Evolutionary conservation across 2,888 invertebrate genomes (phyloP).

Genomic region (Ommatoiulus sabulosus): DNA sequence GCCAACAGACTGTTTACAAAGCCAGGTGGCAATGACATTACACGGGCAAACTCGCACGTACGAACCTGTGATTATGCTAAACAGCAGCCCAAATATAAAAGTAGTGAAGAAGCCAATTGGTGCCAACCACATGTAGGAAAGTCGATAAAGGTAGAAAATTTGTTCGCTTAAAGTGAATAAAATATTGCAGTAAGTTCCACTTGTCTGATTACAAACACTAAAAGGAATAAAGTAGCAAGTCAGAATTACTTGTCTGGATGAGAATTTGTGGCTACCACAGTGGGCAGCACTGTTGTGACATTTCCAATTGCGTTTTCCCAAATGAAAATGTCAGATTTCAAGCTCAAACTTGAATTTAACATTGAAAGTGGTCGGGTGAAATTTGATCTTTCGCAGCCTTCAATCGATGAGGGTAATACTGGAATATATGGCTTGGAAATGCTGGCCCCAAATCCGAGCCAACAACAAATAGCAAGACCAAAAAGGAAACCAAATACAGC

Average conservation of each 20-base stretch:
- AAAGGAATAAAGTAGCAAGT: not conserved
- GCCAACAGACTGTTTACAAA: too few species aligned
- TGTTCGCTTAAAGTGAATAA: not conserved
- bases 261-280: not conserved
- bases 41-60: too few species aligned
- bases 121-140: slow-evolving; percentile 71
- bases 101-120: slow-evolving; percentile 66
- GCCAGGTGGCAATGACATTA: too few species aligned
- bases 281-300: not conserved
- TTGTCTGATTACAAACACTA: not conserved
- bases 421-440: slow-evolving; percentile 72
- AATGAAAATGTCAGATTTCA: not conserved
- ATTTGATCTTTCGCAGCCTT: slow-evolving; percentile 60
- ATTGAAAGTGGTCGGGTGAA: not conserved
- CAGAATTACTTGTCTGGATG: not conserved
- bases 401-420: slow-evolving; percentile 61
- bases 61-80: slow-evolving; percentile 58
- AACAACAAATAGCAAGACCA: slow-evolving; percentile 78
- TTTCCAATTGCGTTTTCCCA: not conserved
- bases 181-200: not conserved
- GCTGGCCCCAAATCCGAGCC: slow-evolving; percentile 87
- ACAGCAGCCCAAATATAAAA: slow-evolving; percentile 63
- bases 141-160: slow-evolving; percentile 65
- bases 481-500: slow-evolving; percentile 75
- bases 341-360: not conserved